phyloP scores from a whole-genome alignment of 2,113 vertebrate species.

The Ammodytes marinus region DNA sequence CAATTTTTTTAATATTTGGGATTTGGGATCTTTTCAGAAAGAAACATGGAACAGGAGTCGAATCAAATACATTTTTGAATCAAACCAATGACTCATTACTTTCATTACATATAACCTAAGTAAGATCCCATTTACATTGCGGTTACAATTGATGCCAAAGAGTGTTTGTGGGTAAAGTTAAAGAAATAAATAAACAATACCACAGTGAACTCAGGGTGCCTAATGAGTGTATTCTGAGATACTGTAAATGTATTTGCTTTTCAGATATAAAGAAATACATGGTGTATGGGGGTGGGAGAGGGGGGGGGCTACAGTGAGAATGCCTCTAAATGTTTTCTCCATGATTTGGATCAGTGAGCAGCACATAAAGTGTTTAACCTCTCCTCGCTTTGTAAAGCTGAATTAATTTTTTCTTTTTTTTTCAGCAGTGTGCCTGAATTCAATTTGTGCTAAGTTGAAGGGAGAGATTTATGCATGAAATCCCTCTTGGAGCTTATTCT shows the following conservation, averaged over 20 bases:
- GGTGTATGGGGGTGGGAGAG: constrained; percentile 26
- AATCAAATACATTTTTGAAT: neutral
- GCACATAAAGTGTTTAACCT: constrained; percentile 86
- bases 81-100: neutral
- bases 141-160: neutral
- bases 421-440: constrained; percentile 79
- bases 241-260: constrained; percentile 72
- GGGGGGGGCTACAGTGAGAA: constrained; percentile 65
- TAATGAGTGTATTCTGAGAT: constrained; percentile 71
- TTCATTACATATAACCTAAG: neutral
- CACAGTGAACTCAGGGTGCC: constrained; percentile 42
- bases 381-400: constrained; percentile 84
- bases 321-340: constrained; percentile 85
- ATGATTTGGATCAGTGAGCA: constrained; percentile 85
- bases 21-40: neutral
- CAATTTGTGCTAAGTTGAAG: constrained; percentile 84
- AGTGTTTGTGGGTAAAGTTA: constrained; percentile 9
- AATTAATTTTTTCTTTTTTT: constrained; percentile 79
- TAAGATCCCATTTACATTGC: neutral
- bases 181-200: constrained; percentile 29
- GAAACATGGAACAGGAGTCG: neutral
- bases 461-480: constrained; percentile 83
- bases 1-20: neutral
- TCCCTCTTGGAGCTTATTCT: constrained; percentile 81
- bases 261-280: constrained; percentile 61